Base-by-base conservation (phyloP, 2,797 vertebrate species). In the Lindbergichthys nudifrons region DNA sequence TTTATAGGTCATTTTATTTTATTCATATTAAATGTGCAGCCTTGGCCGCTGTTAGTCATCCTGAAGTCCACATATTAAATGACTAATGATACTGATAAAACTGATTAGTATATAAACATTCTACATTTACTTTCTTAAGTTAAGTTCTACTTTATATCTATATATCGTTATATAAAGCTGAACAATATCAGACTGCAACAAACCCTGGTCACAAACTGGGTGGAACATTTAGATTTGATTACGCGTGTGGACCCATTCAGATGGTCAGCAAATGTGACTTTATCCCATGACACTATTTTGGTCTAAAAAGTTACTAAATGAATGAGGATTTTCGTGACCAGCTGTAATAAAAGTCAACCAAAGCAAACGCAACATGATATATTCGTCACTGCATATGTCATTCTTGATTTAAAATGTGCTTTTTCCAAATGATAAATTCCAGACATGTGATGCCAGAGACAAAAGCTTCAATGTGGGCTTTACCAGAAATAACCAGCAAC, bases 391-490 rank as follows among this genome's bases (percentile, higher is more conserved):
- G 30, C 52, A 61, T 70, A 41, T 0, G 36, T 41, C 43, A 63
- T 60, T 60, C 43, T 66, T 26, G 73, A 79, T 80, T 87, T 73
- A 70, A 65, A 15, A 64, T 52, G 67, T 53, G 57, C 11, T 67
- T 80, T 82, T 68, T 68, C 19, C 32, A 36, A 59, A 87, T 76
- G 14, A 63, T 36, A 52, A 46, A 18, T 48, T 56, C 30, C 23
- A 9, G 21, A 51, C 82, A 90, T 88, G 85, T 89, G 83, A 90
- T 65, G 12, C 36, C 21, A 30, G 21, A 19, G 18, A 91, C 80
- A 91, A 82, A 75, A 80, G 78, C 65, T 39, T 63, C 70, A 90
- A 71, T 89, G 89, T 90, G 52, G 53, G 65, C 58, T 60, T 48
- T 10, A 52, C 47, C 15, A n/a, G 52, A 61, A 50, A 45, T 36